These are phyloP conservation scores for Meda fulgida DNA, from an alignment of 2,797 vertebrate species.

Conservation along the genomic window DNA sequence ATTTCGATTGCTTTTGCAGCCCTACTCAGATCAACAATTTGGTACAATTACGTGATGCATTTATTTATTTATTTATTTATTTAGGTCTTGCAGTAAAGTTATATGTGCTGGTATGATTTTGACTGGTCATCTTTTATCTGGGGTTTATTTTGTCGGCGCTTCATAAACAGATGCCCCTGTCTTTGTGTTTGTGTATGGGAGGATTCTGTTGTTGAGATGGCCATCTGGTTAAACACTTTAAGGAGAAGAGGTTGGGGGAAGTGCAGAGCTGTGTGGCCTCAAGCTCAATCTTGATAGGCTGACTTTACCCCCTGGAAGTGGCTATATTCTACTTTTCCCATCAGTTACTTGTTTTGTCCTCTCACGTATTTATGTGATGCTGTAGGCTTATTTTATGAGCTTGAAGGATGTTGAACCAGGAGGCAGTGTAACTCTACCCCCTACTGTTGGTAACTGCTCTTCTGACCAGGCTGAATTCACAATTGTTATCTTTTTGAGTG, in stretches of 20 bases:
- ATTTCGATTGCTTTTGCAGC: neutral
- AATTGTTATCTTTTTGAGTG: neutral
- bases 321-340: slow-evolving; percentile 7
- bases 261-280: slow-evolving; percentile 25
- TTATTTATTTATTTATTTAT: neutral
- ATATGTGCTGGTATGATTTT: slow-evolving; percentile 10
- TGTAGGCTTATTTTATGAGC: neutral
- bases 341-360: slow-evolving; percentile 11
- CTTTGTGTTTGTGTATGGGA: slow-evolving; percentile 68
- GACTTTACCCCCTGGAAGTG: slow-evolving; percentile 20
- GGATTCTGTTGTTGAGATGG: slow-evolving; percentile 68
- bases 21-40: neutral
- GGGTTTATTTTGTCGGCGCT: slow-evolving; percentile 65
- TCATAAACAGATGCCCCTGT: slow-evolving; percentile 77
- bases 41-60: neutral
- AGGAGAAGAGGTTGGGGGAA: slow-evolving; percentile 59
- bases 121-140: slow-evolving; percentile 53
- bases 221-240: slow-evolving; percentile 79
- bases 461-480: slow-evolving; percentile 10
- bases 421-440: slow-evolving; percentile 1
- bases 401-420: slow-evolving; percentile 9
- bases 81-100: neutral
- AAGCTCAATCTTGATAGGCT: slow-evolving; percentile 41
- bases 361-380: slow-evolving; percentile 6
- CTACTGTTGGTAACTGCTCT: slow-evolving; percentile 1